Percentiles rank a stretch among this genome's conserved stretches.
phyloP scores from a whole-genome alignment of 1,140 invertebrate species.

The Pollicipes pollicipes region DNA sequence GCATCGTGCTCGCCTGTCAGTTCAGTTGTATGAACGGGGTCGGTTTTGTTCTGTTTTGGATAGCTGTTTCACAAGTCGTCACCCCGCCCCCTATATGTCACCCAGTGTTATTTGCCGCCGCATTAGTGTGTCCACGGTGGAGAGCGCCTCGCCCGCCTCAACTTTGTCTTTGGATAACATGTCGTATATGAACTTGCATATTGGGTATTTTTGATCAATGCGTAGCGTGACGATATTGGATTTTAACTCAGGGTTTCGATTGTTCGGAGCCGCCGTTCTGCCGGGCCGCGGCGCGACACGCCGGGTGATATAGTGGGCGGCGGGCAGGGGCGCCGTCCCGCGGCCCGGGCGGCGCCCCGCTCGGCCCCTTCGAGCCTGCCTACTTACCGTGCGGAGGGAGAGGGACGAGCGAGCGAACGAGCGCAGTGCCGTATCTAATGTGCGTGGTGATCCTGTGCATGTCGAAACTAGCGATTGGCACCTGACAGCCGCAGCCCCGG shows the following conservation, averaged over 20 bases:
- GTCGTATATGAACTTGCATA: neutral
- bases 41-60: constrained; percentile 1
- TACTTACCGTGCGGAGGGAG: neutral
- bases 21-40: constrained; percentile 1
- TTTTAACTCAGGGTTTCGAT: neutral
- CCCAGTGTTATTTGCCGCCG: neutral
- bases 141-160: too few relatives aligned
- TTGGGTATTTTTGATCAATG: neutral
- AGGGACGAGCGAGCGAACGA: neutral
- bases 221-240: neutral
- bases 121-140: neutral
- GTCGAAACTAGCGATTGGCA: neutral
- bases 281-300: too few relatives aligned
- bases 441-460: neutral
- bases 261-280: neutral
- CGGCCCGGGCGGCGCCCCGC: too few relatives aligned
- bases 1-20: neutral
- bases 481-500: neutral
- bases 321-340: too few relatives aligned
- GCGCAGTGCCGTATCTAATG: neutral
- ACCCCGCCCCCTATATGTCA: neutral
- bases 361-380: too few relatives aligned
- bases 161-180: neutral
- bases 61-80: neutral
- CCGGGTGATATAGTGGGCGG: too few relatives aligned